Percentiles rank a stretch among this genome's conserved stretches.
Evolutionary conservation across 2,888 invertebrate species (phyloP).

Genomic region (Actias luna): DNA sequence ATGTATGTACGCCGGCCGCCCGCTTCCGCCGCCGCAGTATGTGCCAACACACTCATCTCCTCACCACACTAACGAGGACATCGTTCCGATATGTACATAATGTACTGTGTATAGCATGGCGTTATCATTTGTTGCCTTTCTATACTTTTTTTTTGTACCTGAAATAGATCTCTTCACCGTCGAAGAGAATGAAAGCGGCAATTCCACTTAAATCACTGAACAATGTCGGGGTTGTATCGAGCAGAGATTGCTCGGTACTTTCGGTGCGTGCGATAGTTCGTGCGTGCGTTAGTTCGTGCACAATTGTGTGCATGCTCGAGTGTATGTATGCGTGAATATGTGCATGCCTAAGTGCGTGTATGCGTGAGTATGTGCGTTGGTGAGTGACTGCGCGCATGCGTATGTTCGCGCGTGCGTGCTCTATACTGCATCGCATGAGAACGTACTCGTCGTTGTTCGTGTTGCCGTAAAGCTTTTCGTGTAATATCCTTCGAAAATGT

Average conservation of each 20-base stretch:
- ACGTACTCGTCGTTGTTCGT: background rate
- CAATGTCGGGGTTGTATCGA: conserved; percentile 27
- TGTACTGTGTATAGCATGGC: conserved; percentile 8
- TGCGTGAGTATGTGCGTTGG: background rate
- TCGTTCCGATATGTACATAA: background rate
- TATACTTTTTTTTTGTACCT: conserved; percentile 38
- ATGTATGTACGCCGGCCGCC: conserved; percentile 23
- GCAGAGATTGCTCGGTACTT: conserved; percentile 36
- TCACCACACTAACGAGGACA: conserved; percentile 22
- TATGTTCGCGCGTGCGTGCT: background rate
- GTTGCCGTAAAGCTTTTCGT: background rate
- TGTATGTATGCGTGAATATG: background rate
- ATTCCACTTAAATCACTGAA: background rate
- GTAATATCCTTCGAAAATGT: background rate
- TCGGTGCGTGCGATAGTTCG: conserved; percentile 46
- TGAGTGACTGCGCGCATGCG: no score
- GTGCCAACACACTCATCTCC: conserved; percentile 32
- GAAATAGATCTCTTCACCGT: conserved; percentile 29
- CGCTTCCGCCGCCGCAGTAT: conserved; percentile 27
- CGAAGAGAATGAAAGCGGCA: conserved; percentile 23
- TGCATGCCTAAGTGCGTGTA: background rate
- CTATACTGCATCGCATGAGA: background rate
- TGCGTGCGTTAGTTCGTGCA: conserved; percentile 41
- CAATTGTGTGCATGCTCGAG: background rate
- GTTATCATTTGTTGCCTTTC: conserved; percentile 23